phyloP scores from a whole-genome alignment of 2,888 invertebrate species.

The Sinotaia quadrata region DNA sequence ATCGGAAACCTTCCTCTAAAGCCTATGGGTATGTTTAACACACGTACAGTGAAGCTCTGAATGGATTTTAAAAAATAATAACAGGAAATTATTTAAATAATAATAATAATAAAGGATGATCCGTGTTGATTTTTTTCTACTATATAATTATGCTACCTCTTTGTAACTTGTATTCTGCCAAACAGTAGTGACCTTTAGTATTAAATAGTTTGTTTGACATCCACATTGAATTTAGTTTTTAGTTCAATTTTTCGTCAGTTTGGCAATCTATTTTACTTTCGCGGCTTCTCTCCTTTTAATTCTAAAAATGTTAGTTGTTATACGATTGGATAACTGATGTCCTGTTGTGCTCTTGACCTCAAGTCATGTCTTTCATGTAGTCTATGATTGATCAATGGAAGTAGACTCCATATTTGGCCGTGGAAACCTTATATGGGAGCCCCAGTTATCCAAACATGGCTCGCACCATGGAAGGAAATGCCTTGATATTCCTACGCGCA shows the following conservation, averaged over 20 bases:
- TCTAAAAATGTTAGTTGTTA: background rate
- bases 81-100: too few relatives aligned
- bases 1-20: too few relatives aligned
- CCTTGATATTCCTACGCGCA: background rate
- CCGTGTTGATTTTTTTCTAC: too few relatives aligned
- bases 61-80: too few relatives aligned
- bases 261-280: background rate
- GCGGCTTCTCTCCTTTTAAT: background rate
- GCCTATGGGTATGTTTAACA: too few relatives aligned
- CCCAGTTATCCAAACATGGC: slow-evolving; percentile 60
- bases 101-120: too few relatives aligned
- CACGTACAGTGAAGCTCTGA: too few relatives aligned
- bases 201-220: too few relatives aligned
- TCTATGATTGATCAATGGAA: slow-evolving; percentile 25
- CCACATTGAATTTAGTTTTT: background rate
- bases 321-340: background rate
- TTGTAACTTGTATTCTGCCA: too few relatives aligned
- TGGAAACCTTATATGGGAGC: slow-evolving; percentile 69
- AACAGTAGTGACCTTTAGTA: too few relatives aligned
- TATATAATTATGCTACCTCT: too few relatives aligned
- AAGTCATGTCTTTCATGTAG: slow-evolving; percentile 20
- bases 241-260: background rate
- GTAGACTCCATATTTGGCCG: slow-evolving; percentile 68
- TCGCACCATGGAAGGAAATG: slow-evolving; percentile 26
- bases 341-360: background rate